Evolutionary conservation across 2,888 invertebrate genomes (phyloP).

Genomic region (Glaucopsyche alexis): DNA sequence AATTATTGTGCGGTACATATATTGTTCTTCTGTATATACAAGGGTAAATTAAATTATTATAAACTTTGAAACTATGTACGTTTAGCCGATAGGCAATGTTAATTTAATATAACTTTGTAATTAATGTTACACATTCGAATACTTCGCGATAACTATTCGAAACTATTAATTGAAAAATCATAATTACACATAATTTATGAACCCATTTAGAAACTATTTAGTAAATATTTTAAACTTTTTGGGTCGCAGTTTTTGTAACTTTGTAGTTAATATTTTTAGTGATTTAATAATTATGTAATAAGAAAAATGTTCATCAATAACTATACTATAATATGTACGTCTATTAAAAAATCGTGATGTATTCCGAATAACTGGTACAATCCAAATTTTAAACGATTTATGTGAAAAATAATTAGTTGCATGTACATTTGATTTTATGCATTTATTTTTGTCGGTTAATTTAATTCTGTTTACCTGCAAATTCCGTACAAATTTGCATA

Average conservation of each 20-base stretch:
- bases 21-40: not conserved
- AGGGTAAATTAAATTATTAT: slow-evolving; percentile 15
- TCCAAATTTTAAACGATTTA: too few species aligned
- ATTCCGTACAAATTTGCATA: slow-evolving; percentile 7
- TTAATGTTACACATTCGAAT: slow-evolving; percentile 9
- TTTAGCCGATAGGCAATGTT: slow-evolving; percentile 13
- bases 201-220: slow-evolving; percentile 3
- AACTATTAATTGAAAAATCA: slow-evolving; percentile 9
- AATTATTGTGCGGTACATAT: too few species aligned
- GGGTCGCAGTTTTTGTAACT: too few species aligned
- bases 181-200: slow-evolving; percentile 5
- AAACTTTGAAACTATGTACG: not conserved
- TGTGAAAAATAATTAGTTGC: not conserved
- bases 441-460: not conserved
- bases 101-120: slow-evolving; percentile 20
- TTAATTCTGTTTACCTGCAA: not conserved
- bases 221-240: not conserved
- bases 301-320: too few species aligned
- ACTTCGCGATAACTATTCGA: slow-evolving; percentile 11
- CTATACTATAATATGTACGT: too few species aligned
- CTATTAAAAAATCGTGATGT: too few species aligned
- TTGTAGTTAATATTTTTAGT: too few species aligned
- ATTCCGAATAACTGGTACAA: too few species aligned
- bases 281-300: not conserved
- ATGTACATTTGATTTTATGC: not conserved